These are phyloP conservation scores for Stegostoma tigrinum DNA, from an alignment of 2,113 vertebrate species.

Conservation along the genomic window DNA sequence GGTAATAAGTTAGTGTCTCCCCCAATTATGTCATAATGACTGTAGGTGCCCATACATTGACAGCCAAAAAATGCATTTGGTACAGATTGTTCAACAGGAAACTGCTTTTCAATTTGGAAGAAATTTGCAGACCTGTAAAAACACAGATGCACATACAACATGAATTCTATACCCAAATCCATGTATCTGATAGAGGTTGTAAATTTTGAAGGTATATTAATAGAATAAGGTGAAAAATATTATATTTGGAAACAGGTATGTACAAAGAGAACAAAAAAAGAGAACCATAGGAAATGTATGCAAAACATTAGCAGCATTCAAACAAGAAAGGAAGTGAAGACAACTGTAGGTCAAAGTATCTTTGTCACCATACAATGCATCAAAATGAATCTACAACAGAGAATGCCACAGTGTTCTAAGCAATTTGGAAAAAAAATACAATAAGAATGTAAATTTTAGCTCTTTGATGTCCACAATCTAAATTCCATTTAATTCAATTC, in stretches of 20 bases:
- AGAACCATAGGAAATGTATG: neutral
- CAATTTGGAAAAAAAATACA: neutral
- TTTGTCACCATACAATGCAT: neutral
- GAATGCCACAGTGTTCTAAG: neutral
- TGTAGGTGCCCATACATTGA: no score
- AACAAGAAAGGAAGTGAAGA: neutral
- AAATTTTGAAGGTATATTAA: neutral
- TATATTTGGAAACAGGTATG: neutral
- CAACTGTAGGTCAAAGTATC: neutral
- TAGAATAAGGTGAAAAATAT: neutral
- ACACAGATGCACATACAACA: neutral
- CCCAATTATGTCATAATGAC: neutral
- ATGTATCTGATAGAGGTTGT: neutral
- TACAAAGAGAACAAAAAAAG: neutral
- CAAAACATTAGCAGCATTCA: neutral
- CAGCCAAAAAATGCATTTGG: neutral
- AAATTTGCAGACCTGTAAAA: neutral
- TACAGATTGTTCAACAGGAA: neutral
- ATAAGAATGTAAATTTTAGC: neutral
- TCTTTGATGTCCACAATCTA: neutral
- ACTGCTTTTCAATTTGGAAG: neutral
- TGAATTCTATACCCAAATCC: neutral
- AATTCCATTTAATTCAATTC: neutral
- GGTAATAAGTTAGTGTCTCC: neutral
- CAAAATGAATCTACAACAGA: neutral